These are phyloP conservation scores for Oncorhynchus masou DNA, from an alignment of 2,113 vertebrate genomes.

Conservation along the genomic window DNA sequence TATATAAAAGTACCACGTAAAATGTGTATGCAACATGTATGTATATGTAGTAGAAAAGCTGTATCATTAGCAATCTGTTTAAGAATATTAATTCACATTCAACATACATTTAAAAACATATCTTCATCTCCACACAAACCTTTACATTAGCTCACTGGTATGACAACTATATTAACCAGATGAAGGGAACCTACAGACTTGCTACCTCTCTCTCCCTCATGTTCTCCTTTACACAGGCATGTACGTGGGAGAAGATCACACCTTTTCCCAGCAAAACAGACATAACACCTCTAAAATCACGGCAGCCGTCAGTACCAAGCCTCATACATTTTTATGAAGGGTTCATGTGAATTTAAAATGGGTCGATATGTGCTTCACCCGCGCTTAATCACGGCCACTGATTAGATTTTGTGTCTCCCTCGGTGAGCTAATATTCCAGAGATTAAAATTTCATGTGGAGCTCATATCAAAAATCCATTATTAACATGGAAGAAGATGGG, in stretches of 20 bases:
- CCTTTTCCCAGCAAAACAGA: slow-evolving; percentile 61
- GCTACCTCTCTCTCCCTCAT: slow-evolving; percentile 7
- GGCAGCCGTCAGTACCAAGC: slow-evolving; percentile 61
- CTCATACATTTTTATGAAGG: slow-evolving; percentile 73
- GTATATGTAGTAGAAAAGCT: too few relatives aligned
- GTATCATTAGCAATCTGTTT: too few relatives aligned
- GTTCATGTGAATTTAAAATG: slow-evolving; percentile 77
- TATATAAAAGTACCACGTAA: too few relatives aligned
- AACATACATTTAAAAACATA: too few relatives aligned
- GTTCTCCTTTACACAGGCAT: neutral
- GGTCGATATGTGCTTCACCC: slow-evolving; percentile 66
- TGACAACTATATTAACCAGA: too few relatives aligned
- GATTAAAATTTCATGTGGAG: slow-evolving; percentile 76
- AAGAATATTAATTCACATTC: too few relatives aligned
- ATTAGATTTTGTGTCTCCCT: slow-evolving; percentile 74
- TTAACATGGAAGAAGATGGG: slow-evolving; percentile 66
- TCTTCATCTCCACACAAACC: too few relatives aligned
- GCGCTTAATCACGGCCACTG: slow-evolving; percentile 73
- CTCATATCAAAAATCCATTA: slow-evolving; percentile 75
- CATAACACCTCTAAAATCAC: slow-evolving; percentile 62
- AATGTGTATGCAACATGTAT: too few relatives aligned
- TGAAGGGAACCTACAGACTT: neutral
- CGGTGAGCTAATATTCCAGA: slow-evolving; percentile 72
- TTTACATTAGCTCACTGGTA: too few relatives aligned
- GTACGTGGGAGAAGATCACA: slow-evolving; percentile 36